Evolutionary conservation across 2,888 invertebrate species (phyloP).

Genomic region (Timema cristinae): DNA sequence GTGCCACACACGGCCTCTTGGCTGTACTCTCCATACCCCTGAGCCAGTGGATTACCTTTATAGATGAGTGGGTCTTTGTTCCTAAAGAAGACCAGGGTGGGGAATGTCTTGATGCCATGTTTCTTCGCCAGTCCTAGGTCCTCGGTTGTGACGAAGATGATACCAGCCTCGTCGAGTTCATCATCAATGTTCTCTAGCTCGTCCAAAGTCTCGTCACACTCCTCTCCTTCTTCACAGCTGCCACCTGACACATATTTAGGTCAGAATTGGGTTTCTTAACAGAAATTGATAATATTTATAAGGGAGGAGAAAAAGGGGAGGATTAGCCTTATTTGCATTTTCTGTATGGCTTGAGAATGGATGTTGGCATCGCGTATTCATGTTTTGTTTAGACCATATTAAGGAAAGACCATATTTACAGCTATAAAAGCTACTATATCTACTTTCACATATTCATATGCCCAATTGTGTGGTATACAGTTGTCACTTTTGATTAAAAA

Average conservation of each 20-base stretch:
- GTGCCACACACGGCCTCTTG: too few species aligned
- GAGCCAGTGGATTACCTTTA: constrained; percentile 49
- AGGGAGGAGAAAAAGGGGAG: not conserved
- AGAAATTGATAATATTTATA: constrained; percentile 9
- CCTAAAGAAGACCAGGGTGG: constrained; percentile 83
- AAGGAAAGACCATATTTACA: too few species aligned
- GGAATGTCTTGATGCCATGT: constrained; percentile 78
- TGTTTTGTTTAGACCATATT: too few species aligned
- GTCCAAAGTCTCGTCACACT: constrained; percentile 78
- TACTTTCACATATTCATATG: too few species aligned
- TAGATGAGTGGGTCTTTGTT: constrained; percentile 85
- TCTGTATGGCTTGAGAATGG: too few species aligned
- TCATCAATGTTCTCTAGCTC: constrained; percentile 91
- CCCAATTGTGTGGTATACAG: too few species aligned
- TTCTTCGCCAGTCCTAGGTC: constrained; percentile 77
- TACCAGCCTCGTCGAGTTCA: constrained; percentile 87
- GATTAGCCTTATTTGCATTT: too few species aligned
- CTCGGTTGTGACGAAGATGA: constrained; percentile 90
- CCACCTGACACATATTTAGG: constrained; percentile 54
- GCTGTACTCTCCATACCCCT: too few species aligned
- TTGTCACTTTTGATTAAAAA: too few species aligned
- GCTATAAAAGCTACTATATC: too few species aligned
- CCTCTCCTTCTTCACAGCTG: constrained; percentile 80
- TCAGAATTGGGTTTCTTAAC: not conserved
- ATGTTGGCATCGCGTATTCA: too few species aligned